A percentile compares a stretch with the other conserved stretches of the same genome.
These are phyloP conservation scores for Phacellophora camtschatica DNA, from an alignment of 30 jellyfish, hydroid and myxozoan genomes.

Conservation along the genomic window DNA sequence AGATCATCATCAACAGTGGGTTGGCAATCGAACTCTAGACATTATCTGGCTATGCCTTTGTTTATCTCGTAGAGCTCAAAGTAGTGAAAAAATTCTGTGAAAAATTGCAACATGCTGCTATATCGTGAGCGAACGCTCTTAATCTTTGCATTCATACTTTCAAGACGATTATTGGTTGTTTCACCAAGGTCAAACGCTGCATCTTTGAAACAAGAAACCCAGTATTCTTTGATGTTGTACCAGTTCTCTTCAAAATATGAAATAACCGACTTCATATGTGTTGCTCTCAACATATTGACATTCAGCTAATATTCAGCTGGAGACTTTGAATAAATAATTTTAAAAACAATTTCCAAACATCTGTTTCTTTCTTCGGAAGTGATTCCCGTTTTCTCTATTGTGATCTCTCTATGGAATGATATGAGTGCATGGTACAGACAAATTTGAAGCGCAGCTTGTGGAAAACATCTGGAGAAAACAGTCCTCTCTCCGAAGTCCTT, in stretches of 20 bases:
- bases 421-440: slow-evolving; percentile 52
- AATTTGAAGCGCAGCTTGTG: slow-evolving; percentile 37
- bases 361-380: slow-evolving; percentile 47
- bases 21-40: slow-evolving; percentile 45
- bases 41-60: slow-evolving; percentile 31
- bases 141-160: slow-evolving; percentile 34
- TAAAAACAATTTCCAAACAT: slow-evolving; percentile 18
- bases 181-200: slow-evolving; percentile 15
- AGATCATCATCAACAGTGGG: neutral
- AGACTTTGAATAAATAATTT: slow-evolving; percentile 5
- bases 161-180: slow-evolving; percentile 60
- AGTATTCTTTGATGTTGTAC: slow-evolving; percentile 25
- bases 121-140: slow-evolving; percentile 24
- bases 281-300: neutral
- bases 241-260: slow-evolving; percentile 43
- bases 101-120: slow-evolving; percentile 29
- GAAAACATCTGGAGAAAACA: slow-evolving; percentile 11
- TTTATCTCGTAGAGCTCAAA: slow-evolving; percentile 35
- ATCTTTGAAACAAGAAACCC: slow-evolving; percentile 41
- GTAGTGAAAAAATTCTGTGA: slow-evolving; percentile 26
- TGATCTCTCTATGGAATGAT: slow-evolving; percentile 19
- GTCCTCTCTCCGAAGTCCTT: slow-evolving; percentile 35
- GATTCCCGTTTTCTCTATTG: slow-evolving; percentile 59
- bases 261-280: slow-evolving; percentile 18
- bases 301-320: slow-evolving; percentile 1